Conservation (phyloP, 2,888 invertebrate species). For the Tiliacea aurago region DNA sequence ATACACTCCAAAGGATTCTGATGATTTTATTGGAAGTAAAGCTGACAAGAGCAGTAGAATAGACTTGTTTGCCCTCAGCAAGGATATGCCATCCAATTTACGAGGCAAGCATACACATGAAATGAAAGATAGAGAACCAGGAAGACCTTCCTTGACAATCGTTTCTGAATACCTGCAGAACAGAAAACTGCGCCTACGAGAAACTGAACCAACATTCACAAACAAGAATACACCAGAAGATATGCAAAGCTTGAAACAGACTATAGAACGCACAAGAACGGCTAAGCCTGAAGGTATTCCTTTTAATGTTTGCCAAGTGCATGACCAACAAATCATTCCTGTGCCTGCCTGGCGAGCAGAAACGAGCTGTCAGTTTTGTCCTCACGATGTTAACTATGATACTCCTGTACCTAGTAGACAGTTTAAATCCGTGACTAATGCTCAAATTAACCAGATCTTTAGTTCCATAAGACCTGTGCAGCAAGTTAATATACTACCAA, state of each 20-base stretch:
- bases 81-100: constrained; percentile 86
- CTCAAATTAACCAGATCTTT: constrained; percentile 73
- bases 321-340: constrained; percentile 82
- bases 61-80: constrained; percentile 86
- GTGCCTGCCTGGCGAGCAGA: constrained; percentile 83
- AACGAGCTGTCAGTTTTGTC: constrained; percentile 70
- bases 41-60: constrained; percentile 76
- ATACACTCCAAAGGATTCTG: constrained; percentile 73
- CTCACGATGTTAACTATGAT: constrained; percentile 57
- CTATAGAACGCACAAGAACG: constrained; percentile 79
- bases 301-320: constrained; percentile 81
- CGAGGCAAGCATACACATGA: constrained; percentile 72
- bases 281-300: constrained; percentile 80
- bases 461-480: constrained; percentile 67
- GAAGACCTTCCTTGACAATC: constrained; percentile 79
- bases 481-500: constrained; percentile 65
- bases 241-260: constrained; percentile 81
- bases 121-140: constrained; percentile 66
- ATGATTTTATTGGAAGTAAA: constrained; percentile 71
- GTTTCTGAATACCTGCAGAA: constrained; percentile 85
- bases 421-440: constrained; percentile 69
- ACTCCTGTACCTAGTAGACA: constrained; percentile 57
- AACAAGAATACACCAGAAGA: constrained; percentile 77
- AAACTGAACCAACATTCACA: constrained; percentile 67
- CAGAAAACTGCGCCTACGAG: constrained; percentile 81